Evolutionary conservation across 2,888 invertebrate species (phyloP).

Genomic region (Pocota personata): DNA sequence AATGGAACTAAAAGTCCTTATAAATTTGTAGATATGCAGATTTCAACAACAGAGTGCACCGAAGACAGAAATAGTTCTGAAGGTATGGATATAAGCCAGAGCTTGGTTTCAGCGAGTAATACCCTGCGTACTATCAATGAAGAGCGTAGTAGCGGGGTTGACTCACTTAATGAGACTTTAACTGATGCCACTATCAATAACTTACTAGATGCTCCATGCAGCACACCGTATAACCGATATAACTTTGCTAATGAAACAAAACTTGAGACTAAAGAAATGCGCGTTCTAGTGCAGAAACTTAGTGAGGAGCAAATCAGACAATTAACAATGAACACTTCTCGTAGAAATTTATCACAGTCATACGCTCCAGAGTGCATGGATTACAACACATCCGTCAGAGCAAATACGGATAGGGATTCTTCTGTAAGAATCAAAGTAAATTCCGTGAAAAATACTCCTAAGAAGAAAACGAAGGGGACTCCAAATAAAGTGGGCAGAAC

Average conservation of each 20-base stretch:
- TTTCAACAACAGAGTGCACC: background rate
- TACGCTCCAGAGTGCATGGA: background rate
- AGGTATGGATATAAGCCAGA: background rate
- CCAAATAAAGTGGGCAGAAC: background rate
- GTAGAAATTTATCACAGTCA: background rate
- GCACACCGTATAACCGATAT: constrained; percentile 45
- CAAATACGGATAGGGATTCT: background rate
- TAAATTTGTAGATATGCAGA: constrained; percentile 19
- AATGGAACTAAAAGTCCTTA: background rate
- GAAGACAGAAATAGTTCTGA: background rate
- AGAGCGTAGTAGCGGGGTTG: constrained; percentile 18
- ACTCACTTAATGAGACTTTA: constrained; percentile 36
- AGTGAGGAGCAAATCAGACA: constrained; percentile 3
- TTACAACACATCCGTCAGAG: background rate
- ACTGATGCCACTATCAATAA: constrained; percentile 55
- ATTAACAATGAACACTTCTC: background rate
- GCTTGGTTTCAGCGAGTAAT: background rate
- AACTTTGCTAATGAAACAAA: background rate
- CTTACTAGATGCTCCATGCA: constrained; percentile 60
- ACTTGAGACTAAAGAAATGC: constrained; percentile 2
- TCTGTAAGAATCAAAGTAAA: background rate
- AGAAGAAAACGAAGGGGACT: background rate
- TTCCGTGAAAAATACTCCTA: background rate
- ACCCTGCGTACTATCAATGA: constrained; percentile 51
- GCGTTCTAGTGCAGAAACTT: constrained; percentile 48